Evolutionary conservation across 2,113 vertebrate genomes (phyloP).

Genomic region (Nesoenas mayeri): DNA sequence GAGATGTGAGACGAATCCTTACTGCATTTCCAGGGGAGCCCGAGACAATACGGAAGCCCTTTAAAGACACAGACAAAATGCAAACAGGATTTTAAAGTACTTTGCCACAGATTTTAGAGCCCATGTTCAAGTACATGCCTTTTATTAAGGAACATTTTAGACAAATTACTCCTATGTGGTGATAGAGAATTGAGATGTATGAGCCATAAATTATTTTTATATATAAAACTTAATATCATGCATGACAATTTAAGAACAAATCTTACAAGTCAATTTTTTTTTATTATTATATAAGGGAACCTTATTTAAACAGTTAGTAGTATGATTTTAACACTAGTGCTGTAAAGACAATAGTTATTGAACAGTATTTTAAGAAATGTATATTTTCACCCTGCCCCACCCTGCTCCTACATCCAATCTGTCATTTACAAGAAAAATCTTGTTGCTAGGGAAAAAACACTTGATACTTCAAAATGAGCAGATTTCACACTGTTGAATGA

Average conservation of each 20-base stretch:
- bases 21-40: slow-evolving; percentile 85
- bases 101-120: background rate
- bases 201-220: slow-evolving; percentile 24
- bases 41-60: slow-evolving; percentile 81
- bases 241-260: background rate
- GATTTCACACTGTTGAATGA: background rate
- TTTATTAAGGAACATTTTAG: background rate
- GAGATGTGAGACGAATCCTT: slow-evolving; percentile 91
- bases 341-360: background rate
- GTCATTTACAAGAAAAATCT: slow-evolving; percentile 21
- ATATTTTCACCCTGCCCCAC: slow-evolving; percentile 59
- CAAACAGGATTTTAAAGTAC: slow-evolving; percentile 56
- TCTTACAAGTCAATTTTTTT: background rate
- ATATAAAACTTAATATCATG: background rate
- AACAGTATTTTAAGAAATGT: slow-evolving; percentile 17
- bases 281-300: background rate
- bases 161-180: background rate
- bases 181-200: background rate
- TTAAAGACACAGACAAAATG: slow-evolving; percentile 79
- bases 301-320: background rate
- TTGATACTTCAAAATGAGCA: slow-evolving; percentile 7
- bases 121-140: background rate
- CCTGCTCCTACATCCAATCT: slow-evolving; percentile 34
- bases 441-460: slow-evolving; percentile 30
- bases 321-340: background rate